Evolutionary conservation across 2,888 invertebrate genomes (phyloP), one percentile per base, ranked within the genome.

Genomic region (Drosophila maculinotata): DNA sequence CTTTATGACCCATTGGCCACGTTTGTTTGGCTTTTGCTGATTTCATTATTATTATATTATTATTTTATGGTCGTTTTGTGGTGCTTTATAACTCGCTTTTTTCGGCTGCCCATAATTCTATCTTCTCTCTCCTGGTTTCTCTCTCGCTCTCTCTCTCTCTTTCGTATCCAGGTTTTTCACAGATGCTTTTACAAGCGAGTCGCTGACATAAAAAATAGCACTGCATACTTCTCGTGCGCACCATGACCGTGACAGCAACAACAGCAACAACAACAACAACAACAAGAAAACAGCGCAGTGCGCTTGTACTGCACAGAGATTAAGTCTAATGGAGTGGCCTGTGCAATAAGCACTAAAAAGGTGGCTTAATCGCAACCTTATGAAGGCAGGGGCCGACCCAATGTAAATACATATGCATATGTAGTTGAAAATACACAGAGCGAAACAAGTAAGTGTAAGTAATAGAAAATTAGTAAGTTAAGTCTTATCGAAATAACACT

Each of bases 31-130:
- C 56, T 82, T 69, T 65, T 44, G 64, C 56, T 68, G 76, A 76
- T 80, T 80, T 78, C 58, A 67, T 78, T 79, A 65, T 74, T 77
- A 76, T 79, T 77, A 51, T 57, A 51, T 57, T 68, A 79, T 76
- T 79, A 83, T 80, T 80, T 76, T 73, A 78, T 64, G 65, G 54
- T 69, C 69, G 58, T 77, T 69, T 75, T 64, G 78, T 39, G 65
- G 64, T 59, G 33, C 36, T 56, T 17, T 74, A 51, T 74, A 48
- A 14, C 60, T 49, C 33, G 28, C 36, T 5, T 15, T 59, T 52
- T 51, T 31, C 10, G 41, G 17, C 15, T 56, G 23, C 6, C 9
- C 39, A 36, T 38, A 30, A 45, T 30, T 26, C 3, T 42, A 25
- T 15, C 35, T 35, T 1, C 26, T 3, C 38, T 6, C 31, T 35